phyloP scores from a whole-genome alignment of 2,797 vertebrate genomes.

The Anas acuta region DNA sequence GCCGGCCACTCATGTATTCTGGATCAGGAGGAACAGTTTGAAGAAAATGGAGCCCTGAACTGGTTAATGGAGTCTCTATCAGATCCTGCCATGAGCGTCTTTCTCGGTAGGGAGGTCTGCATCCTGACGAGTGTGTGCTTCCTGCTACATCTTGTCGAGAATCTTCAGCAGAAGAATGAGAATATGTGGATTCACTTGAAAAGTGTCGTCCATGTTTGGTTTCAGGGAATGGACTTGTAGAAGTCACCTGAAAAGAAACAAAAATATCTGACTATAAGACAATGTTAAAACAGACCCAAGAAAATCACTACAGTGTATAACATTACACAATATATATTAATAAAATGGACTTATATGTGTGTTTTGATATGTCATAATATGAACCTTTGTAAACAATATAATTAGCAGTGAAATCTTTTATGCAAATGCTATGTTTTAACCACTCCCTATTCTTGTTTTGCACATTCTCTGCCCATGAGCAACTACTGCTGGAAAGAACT shows the following conservation, averaged over 20 bases:
- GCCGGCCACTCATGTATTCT: conserved; percentile 70
- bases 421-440: neutral
- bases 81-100: conserved; percentile 91
- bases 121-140: conserved; percentile 84
- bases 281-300: neutral
- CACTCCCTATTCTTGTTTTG: conserved; percentile 60
- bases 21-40: conserved; percentile 85
- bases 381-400: conserved; percentile 8
- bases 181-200: conserved; percentile 90
- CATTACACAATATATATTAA: neutral
- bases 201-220: conserved; percentile 86
- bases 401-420: neutral
- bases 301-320: neutral
- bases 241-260: conserved; percentile 82
- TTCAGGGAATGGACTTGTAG: conserved; percentile 90
- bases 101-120: conserved; percentile 85
- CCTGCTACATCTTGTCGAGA: conserved; percentile 79
- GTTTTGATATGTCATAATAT: neutral
- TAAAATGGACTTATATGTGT: neutral
- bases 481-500: conserved; percentile 7
- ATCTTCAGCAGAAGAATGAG: conserved; percentile 87
- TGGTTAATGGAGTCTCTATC: conserved; percentile 90
- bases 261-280: neutral
- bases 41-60: conserved; percentile 89
- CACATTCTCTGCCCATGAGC: conserved; percentile 41